Evolutionary conservation across 53 echinoderm and acorn worm species (phyloP).

Genomic region (Holothuria scabra): DNA sequence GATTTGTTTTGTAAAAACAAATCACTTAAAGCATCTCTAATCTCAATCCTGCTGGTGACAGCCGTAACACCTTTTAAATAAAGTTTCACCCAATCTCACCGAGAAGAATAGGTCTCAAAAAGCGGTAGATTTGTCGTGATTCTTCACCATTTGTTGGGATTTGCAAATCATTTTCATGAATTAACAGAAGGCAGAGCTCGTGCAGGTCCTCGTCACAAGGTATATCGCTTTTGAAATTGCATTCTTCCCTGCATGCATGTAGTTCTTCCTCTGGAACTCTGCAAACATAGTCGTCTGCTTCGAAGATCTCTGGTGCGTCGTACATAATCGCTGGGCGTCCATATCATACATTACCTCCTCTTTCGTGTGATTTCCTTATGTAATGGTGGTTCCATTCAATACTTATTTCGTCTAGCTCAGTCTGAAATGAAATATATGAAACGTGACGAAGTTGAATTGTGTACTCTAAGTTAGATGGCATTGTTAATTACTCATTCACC

Average conservation of each 20-base stretch:
- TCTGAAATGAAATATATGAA: no score
- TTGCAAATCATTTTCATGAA: slow-evolving; percentile 18
- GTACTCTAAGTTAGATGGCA: no score
- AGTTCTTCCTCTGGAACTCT: slow-evolving; percentile 30
- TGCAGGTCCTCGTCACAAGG: slow-evolving; percentile 49
- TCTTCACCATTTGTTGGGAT: slow-evolving; percentile 50
- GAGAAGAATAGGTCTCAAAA: neutral
- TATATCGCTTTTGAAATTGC: slow-evolving; percentile 32
- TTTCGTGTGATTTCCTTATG: no score
- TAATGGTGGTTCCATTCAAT: no score
- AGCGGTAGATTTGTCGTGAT: slow-evolving; percentile 38
- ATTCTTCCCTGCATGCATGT: slow-evolving; percentile 44
- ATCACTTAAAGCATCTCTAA: no score
- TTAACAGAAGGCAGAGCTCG: slow-evolving; percentile 24
- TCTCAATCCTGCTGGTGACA: no score
- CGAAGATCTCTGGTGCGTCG: slow-evolving; percentile 45
- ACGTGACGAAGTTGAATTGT: no score
- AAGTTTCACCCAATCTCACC: slow-evolving; percentile 21
- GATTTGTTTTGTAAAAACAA: no score
- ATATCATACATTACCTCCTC: slow-evolving; percentile 35
- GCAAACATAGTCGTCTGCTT: slow-evolving; percentile 44
- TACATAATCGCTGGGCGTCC: slow-evolving; percentile 49
- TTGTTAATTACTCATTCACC: no score
- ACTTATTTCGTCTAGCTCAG: no score
- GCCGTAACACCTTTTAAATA: no score